A percentile compares a stretch with the other conserved stretches of the same genome.
phyloP scores from a whole-genome alignment of 2,888 invertebrate genomes.

The Lacanobia wlatinum region DNA sequence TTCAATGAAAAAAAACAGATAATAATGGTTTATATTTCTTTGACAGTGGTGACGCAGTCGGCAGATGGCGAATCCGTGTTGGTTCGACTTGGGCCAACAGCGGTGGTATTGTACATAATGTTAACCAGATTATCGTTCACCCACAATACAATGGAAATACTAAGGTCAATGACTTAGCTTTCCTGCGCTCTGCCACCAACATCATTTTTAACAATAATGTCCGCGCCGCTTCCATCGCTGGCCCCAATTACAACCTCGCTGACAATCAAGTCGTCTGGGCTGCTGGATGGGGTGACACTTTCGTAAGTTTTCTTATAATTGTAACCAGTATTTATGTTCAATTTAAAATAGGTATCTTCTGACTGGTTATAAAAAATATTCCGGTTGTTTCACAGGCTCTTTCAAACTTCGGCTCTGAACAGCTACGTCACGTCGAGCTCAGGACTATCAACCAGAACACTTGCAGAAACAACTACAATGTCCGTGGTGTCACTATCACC shows the following conservation, averaged over 20 bases:
- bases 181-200: slow-evolving; percentile 15
- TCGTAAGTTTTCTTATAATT: slow-evolving; percentile 61
- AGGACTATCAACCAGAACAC: slow-evolving; percentile 69
- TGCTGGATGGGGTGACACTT: slow-evolving; percentile 74
- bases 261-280: slow-evolving; percentile 74
- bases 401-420: slow-evolving; percentile 66
- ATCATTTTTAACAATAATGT: slow-evolving; percentile 48
- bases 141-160: slow-evolving; percentile 56
- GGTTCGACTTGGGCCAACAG: slow-evolving; percentile 70
- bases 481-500: slow-evolving; percentile 61
- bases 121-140: slow-evolving; percentile 59
- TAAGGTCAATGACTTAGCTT: slow-evolving; percentile 63
- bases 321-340: too few relatives aligned
- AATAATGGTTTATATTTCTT: neutral
- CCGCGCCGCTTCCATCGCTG: slow-evolving; percentile 66
- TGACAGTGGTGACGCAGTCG: slow-evolving; percentile 61
- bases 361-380: neutral
- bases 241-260: slow-evolving; percentile 68
- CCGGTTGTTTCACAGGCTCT: slow-evolving; percentile 48
- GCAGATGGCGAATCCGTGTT: slow-evolving; percentile 67
- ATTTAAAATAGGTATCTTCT: too few relatives aligned
- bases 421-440: slow-evolving; percentile 74
- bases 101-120: slow-evolving; percentile 67
- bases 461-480: slow-evolving; percentile 68
- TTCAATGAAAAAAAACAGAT: too few relatives aligned